phyloP scores from a whole-genome alignment of 2,888 invertebrate genomes.

The Drosophila borealis region DNA sequence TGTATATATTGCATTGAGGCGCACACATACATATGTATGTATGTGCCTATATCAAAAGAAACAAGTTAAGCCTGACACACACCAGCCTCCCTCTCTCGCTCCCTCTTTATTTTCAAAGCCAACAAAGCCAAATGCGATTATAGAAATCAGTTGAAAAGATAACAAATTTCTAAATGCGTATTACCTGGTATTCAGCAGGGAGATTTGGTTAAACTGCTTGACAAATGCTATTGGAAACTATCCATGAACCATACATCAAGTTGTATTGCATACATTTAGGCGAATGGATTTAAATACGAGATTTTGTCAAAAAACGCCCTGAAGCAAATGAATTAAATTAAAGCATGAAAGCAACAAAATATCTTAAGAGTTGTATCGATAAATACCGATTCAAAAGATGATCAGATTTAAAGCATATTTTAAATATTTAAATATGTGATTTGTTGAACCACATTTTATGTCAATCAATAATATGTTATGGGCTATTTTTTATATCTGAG shows the following conservation, averaged over 20 bases:
- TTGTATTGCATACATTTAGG: constrained; percentile 14
- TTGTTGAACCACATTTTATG: no score
- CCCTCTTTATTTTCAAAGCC: background rate
- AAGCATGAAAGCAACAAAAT: background rate
- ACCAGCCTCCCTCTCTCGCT: background rate
- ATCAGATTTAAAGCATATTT: no score
- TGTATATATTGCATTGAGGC: background rate
- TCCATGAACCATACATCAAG: constrained; percentile 5
- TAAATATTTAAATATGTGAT: no score
- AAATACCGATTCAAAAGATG: no score
- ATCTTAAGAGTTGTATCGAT: no score
- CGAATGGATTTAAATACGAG: background rate
- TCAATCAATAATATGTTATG: no score
- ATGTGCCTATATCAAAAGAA: constrained; percentile 4
- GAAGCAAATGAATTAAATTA: no score
- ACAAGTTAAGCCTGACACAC: background rate
- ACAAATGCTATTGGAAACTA: constrained; percentile 7
- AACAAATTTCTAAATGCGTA: constrained; percentile 20
- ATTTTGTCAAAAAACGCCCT: no score
- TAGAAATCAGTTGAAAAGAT: constrained; percentile 33
- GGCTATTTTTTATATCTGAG: no score
- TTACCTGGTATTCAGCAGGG: constrained; percentile 18
- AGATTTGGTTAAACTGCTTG: background rate
- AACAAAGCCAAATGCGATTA: constrained; percentile 48
- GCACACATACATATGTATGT: background rate